Evolutionary conservation across 2,113 vertebrate genomes (phyloP), one percentile per base, ranked within the genome.

Genomic region (Megalops atlanticus): DNA sequence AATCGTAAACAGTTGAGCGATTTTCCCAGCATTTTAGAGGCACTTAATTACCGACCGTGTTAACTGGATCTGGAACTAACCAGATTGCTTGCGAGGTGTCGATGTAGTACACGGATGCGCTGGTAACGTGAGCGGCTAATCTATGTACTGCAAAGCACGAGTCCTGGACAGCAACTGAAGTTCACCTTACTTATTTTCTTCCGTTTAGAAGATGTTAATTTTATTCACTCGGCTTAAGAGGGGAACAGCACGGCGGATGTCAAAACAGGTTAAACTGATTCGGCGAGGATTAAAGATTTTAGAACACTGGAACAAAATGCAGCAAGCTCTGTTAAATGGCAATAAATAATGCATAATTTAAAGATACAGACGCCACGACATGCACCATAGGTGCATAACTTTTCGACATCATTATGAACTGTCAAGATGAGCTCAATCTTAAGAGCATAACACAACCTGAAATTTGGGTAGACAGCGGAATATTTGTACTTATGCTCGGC

Each of bases 41-140:
- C 24, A 49, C 18, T 49, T 14, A 36, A 8, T 27, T 38, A 1
- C 3, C 21, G 18, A 18, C 33, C 3, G 68, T 31, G 21, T 52
- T 36, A 27, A 31, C 41, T 47, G 79, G 70, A 80, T 80, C 33
- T 74, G 70, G 38, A 74, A 80, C 41, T 74, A 80, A 71, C 79
- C 31, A 64, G 24, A 8, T 64, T n/a, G 58, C 58, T 64, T 27
- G 58, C 58, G 8, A 21, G 12, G 58, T 72, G 18, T 40, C 68
- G 78, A 71, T 45, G 79, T 69, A 43, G 35, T 71, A 27, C 69
- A 16, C 31, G 45, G 74, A 76, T 49, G 74, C 43, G 27, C 69
- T 12, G 14, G 79, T 40, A 41, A 39, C 58, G 58, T 64, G 58
- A n/a, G 58, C 58, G 8, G 4, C 39, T 11, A 35, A 45, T 69